A percentile compares a stretch with the other conserved stretches of the same genome.
Conservation (phyloP, 1,140 invertebrate species). For the Drosophila repletoides region DNA sequence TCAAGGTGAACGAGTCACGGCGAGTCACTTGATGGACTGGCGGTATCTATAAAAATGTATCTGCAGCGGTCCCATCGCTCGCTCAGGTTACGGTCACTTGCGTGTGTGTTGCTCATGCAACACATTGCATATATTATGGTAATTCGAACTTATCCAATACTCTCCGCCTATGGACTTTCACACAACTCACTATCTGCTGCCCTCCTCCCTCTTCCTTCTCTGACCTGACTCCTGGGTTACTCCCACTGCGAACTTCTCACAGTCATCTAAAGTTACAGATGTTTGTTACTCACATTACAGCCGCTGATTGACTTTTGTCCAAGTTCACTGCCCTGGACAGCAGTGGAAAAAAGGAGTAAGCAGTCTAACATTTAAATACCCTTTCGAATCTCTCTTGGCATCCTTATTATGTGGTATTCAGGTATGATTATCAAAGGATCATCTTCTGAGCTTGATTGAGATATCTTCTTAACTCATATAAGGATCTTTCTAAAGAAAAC, state of each 20-base stretch:
- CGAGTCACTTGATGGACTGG: constrained; percentile 25
- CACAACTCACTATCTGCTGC: constrained; percentile 13
- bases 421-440: too few relatives aligned
- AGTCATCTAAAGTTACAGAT: constrained; percentile 51
- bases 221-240: too few relatives aligned
- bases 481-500: too few relatives aligned
- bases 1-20: constrained; percentile 64
- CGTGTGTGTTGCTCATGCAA: constrained; percentile 67
- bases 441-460: too few relatives aligned
- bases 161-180: constrained; percentile 48
- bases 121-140: constrained; percentile 73
- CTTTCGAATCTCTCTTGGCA: too few relatives aligned
- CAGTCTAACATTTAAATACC: too few relatives aligned
- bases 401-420: too few relatives aligned
- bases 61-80: constrained; percentile 35
- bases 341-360: constrained; percentile 56
- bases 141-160: constrained; percentile 60
- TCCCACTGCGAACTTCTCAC: constrained; percentile 66
- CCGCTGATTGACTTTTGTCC: constrained; percentile 28
- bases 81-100: constrained; percentile 43
- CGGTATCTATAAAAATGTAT: constrained; percentile 46
- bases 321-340: constrained; percentile 61
- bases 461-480: too few relatives aligned
- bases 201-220: too few relatives aligned
- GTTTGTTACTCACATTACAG: constrained; percentile 53